phyloP scores from a whole-genome alignment of 2,113 vertebrate genomes.

The Corythaeola cristata region DNA sequence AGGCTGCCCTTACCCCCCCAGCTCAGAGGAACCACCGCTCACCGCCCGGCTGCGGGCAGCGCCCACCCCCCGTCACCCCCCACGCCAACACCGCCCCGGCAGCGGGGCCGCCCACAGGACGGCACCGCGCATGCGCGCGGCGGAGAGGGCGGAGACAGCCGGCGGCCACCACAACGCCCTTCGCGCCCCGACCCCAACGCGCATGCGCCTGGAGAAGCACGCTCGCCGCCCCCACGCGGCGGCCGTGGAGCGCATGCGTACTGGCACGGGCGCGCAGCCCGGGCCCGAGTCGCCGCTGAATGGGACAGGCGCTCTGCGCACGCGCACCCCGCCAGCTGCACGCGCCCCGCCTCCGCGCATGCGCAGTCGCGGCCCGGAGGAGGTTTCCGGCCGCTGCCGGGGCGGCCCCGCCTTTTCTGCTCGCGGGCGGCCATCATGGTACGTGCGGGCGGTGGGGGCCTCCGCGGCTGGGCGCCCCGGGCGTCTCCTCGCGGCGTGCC shows the following conservation, averaged over 20 bases:
- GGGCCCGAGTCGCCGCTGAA: no score
- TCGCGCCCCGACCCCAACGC: not conserved
- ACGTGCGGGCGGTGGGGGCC: not conserved
- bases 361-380: not conserved
- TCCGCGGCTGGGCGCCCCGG: no score
- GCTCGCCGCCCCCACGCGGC: rapidly evolving
- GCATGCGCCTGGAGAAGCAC: not conserved
- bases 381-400: not conserved
- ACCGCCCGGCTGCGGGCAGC: rapidly evolving
- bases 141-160: no score
- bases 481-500: no score
- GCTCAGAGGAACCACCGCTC: no score
- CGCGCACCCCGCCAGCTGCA: not conserved
- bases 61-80: rapidly evolving
- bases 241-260: not conserved
- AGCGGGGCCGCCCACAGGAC: not conserved
- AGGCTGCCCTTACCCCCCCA: not conserved
- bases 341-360: not conserved
- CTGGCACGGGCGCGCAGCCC: no score
- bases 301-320: not conserved
- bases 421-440: constrained; percentile 66
- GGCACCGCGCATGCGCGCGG: no score
- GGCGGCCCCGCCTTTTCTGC: not conserved
- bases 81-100: rapidly evolving
- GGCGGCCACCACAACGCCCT: not conserved